A percentile compares a stretch with the other conserved stretches of the same genome.
These are phyloP conservation scores for Australoheros facetus DNA, from an alignment of 2,797 vertebrate species.

Conservation along the genomic window DNA sequence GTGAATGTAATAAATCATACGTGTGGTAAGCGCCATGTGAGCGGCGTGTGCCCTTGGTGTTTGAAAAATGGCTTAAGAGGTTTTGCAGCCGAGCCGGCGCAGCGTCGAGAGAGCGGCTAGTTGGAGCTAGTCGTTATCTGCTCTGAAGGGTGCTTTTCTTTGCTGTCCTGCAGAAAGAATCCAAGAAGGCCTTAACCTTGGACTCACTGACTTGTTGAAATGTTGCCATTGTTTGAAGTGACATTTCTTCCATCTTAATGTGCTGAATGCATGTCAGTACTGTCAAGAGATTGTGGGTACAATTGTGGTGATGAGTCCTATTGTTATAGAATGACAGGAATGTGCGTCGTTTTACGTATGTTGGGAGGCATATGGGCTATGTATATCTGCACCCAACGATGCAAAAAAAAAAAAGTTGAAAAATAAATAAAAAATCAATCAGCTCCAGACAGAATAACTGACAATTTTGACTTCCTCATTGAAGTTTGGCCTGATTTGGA, in stretches of 20 bases:
- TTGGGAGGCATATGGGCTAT: neutral
- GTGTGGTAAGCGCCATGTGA: slow-evolving; percentile 21
- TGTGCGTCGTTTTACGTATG: neutral
- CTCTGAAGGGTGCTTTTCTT: neutral
- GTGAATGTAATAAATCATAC: slow-evolving; percentile 57
- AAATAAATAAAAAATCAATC: neutral
- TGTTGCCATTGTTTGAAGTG: slow-evolving; percentile 25
- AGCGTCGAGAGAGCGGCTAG: neutral
- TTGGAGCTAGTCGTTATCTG: neutral
- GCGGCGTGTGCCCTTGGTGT: slow-evolving; percentile 6
- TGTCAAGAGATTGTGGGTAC: neutral
- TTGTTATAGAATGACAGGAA: slow-evolving; percentile 11
- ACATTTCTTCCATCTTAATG: neutral
- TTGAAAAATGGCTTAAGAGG: slow-evolving; percentile 14
- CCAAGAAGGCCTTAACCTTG: slow-evolving; percentile 30
- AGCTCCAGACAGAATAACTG: neutral
- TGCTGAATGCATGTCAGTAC: slow-evolving; percentile 6
- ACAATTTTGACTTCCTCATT: neutral
- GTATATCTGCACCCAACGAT: neutral
- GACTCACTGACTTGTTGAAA: slow-evolving; percentile 35
- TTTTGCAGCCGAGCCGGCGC: slow-evolving; percentile 25
- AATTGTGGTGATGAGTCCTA: slow-evolving; percentile 1
- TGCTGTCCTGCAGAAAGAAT: slow-evolving; percentile 13
- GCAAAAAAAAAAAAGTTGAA: neutral
- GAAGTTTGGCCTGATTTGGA: neutral